Percentiles rank a stretch among this genome's conserved stretches.
Conservation (phyloP, 2,888 invertebrate genomes). For the Fragum sueziense region DNA sequence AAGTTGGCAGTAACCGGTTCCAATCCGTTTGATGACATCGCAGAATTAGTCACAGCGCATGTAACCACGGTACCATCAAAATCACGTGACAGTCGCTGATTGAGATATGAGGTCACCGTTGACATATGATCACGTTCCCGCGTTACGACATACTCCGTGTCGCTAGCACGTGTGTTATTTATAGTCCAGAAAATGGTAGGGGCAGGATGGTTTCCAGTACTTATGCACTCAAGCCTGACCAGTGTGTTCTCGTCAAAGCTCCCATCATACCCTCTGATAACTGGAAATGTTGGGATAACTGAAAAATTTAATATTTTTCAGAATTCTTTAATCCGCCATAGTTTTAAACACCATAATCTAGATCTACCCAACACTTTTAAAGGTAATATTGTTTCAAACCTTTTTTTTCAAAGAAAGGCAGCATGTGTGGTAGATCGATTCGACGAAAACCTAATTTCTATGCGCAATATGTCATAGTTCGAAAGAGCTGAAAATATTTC, state of each 20-base stretch:
- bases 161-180: slow-evolving; percentile 28
- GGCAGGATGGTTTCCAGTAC: slow-evolving; percentile 43
- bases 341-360: no score
- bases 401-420: no score
- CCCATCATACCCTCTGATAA: slow-evolving; percentile 42
- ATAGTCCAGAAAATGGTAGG: slow-evolving; percentile 42
- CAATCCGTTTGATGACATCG: slow-evolving; percentile 19
- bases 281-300: slow-evolving; percentile 46
- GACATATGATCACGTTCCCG: slow-evolving; percentile 44
- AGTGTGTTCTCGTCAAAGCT: slow-evolving; percentile 41
- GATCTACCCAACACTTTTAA: no score
- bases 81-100: slow-evolving; percentile 33
- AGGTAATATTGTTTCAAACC: no score
- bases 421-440: no score
- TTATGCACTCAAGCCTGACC: slow-evolving; percentile 30
- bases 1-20: slow-evolving; percentile 28
- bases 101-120: slow-evolving; percentile 36
- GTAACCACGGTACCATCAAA: slow-evolving; percentile 48
- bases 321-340: no score
- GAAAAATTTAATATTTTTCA: slow-evolving; percentile 2
- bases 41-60: slow-evolving; percentile 53
- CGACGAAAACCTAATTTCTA: no score
- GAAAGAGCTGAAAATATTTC: no score
- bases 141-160: slow-evolving; percentile 42
- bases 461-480: no score